A percentile compares a stretch with the other conserved stretches of the same genome.
Evolutionary conservation across 2,113 vertebrate genomes (phyloP).

Genomic region (Sorex fumeus): DNA sequence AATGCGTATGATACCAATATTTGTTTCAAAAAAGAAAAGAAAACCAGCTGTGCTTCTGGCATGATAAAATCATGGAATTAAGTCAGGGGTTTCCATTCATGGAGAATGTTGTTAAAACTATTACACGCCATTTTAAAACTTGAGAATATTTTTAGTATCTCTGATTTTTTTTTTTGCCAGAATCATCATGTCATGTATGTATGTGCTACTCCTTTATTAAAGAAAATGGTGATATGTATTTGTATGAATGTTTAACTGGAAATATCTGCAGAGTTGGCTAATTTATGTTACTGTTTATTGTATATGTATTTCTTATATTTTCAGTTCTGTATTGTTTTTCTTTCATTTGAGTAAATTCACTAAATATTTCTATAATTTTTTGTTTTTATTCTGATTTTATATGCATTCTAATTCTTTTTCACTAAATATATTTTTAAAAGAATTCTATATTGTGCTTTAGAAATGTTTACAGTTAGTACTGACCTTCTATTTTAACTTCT

Average conservation of each 20-base stretch:
- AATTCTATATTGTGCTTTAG: constrained; percentile 83
- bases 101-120: constrained; percentile 84
- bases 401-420: constrained; percentile 77
- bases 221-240: constrained; percentile 84
- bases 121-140: constrained; percentile 82
- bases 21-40: constrained; percentile 71
- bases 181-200: constrained; percentile 76
- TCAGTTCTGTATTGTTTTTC: constrained; percentile 87
- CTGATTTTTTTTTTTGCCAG: constrained; percentile 79
- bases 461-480: constrained; percentile 89
- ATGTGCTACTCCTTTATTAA: constrained; percentile 72
- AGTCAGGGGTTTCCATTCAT: constrained; percentile 87
- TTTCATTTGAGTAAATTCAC: constrained; percentile 88
- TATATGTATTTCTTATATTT: constrained; percentile 88
- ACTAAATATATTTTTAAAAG: constrained; percentile 81
- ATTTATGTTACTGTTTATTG: constrained; percentile 89
- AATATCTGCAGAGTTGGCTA: constrained; percentile 85
- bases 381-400: constrained; percentile 84
- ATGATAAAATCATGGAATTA: constrained; percentile 81
- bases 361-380: constrained; percentile 86
- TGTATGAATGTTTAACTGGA: constrained; percentile 85
- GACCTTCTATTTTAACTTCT: constrained; percentile 84
- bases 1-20: constrained; percentile 85
- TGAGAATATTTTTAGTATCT: constrained; percentile 77
- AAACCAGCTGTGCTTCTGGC: constrained; percentile 81